phyloP scores from a whole-genome alignment of 2,113 vertebrate genomes.

The Cyphomyrus discorhynchus region DNA sequence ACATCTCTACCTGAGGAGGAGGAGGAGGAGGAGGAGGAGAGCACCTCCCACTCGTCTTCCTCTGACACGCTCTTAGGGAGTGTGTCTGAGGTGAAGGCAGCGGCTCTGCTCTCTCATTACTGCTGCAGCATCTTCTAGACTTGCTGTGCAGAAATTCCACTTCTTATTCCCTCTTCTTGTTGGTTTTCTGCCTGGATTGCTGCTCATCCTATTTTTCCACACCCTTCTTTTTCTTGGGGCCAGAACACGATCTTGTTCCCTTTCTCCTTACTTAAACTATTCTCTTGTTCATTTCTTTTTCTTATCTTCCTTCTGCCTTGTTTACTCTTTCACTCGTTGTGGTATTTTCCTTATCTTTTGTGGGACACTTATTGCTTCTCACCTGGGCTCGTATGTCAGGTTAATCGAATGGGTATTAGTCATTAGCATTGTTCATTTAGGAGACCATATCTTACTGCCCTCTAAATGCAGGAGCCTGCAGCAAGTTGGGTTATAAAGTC shows the following conservation, averaged over 20 bases:
- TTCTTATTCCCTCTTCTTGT: too few relatives aligned
- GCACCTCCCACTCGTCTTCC: conserved; percentile 56
- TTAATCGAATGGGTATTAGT: not conserved
- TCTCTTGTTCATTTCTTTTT: not conserved
- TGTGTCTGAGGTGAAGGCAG: conserved; percentile 56
- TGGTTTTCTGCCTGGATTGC: not conserved
- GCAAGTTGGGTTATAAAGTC: not conserved
- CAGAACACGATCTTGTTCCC: not conserved
- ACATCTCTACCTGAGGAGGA: conserved; percentile 38
- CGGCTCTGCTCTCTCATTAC: not conserved
- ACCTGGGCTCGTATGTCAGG: not conserved
- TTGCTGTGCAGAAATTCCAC: not conserved
- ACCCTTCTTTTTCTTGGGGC: not conserved
- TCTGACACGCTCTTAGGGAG: conserved; percentile 63
- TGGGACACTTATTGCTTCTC: not conserved
- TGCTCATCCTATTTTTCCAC: not conserved
- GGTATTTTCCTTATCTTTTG: not conserved
- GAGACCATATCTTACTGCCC: not conserved
- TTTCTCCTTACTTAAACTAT: not conserved
- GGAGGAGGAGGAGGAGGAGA: conserved; percentile 49
- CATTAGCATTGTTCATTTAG: not conserved
- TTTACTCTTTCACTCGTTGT: not conserved
- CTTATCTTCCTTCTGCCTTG: not conserved
- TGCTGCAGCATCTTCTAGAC: not conserved
- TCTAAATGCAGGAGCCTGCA: not conserved